phyloP scores from a whole-genome alignment of 2,888 invertebrate genomes.

The Temnothorax ravouxi region DNA sequence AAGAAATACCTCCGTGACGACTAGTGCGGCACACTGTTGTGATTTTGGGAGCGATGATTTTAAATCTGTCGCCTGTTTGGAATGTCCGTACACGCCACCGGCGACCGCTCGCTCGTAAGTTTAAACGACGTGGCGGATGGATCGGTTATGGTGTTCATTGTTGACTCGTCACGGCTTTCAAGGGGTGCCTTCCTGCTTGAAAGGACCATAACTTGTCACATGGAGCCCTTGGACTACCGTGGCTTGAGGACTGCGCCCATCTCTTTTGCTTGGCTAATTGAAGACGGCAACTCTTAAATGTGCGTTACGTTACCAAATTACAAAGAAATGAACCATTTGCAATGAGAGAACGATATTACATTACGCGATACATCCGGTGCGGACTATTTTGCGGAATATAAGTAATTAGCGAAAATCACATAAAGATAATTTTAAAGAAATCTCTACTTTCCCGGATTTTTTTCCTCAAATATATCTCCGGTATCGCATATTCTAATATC shows the following conservation, averaged over 20 bases:
- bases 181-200: conserved; percentile 71
- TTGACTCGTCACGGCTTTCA: conserved; percentile 76
- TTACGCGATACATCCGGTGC: background rate
- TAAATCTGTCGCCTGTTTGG: conserved; percentile 53
- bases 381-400: background rate
- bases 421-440: background rate
- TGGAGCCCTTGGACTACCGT: conserved; percentile 64
- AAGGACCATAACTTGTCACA: conserved; percentile 72
- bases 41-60: conserved; percentile 45
- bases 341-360: background rate
- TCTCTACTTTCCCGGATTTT: background rate
- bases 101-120: conserved; percentile 63
- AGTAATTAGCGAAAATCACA: background rate
- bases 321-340: background rate
- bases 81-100: conserved; percentile 51
- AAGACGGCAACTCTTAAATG: conserved; percentile 37
- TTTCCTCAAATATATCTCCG: background rate
- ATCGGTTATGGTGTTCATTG: conserved; percentile 74
- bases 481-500: conserved; percentile 48
- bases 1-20: background rate
- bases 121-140: conserved; percentile 73
- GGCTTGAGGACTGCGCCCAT: conserved; percentile 52
- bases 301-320: conserved; percentile 27
- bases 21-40: conserved; percentile 25
- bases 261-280: conserved; percentile 65